Evolutionary conservation across 1,140 invertebrate genomes (phyloP).

Genomic region (Chironomus tepperi): DNA sequence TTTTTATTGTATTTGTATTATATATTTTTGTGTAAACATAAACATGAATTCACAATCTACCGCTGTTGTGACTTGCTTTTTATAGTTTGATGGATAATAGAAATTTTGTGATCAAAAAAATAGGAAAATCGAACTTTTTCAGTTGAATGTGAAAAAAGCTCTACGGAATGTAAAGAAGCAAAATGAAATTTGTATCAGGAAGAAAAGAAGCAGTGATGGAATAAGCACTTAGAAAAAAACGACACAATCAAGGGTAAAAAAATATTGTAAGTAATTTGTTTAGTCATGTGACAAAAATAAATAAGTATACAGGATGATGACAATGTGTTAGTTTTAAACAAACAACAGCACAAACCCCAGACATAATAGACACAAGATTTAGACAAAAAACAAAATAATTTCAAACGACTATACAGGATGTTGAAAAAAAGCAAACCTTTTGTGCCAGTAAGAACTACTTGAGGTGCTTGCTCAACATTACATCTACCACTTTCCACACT

Average conservation of each 20-base stretch:
- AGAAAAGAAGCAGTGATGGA: not conserved
- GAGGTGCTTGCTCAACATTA: constrained; percentile 1
- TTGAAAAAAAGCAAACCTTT: not conserved
- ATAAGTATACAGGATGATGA: not conserved
- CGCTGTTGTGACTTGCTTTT: not conserved
- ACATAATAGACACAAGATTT: not conserved
- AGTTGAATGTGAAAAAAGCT: not conserved
- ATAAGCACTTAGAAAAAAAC: not conserved
- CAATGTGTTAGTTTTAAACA: no score
- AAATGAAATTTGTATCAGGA: not conserved
- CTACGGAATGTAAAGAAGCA: not conserved
- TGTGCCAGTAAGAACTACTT: constrained; percentile 5
- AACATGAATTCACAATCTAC: not conserved
- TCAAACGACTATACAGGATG: no score
- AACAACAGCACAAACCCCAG: no score
- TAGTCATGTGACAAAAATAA: not conserved
- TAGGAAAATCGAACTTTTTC: constrained; percentile 5
- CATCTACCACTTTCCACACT: constrained; percentile 17
- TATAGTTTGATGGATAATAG: not conserved
- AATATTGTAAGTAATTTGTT: not conserved
- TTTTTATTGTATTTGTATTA: not conserved
- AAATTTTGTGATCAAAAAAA: not conserved
- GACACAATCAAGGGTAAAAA: not conserved
- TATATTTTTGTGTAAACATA: not conserved
- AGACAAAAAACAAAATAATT: not conserved